phyloP scores from a whole-genome alignment of 2,888 invertebrate genomes.

The Sphecodes monilicornis region DNA sequence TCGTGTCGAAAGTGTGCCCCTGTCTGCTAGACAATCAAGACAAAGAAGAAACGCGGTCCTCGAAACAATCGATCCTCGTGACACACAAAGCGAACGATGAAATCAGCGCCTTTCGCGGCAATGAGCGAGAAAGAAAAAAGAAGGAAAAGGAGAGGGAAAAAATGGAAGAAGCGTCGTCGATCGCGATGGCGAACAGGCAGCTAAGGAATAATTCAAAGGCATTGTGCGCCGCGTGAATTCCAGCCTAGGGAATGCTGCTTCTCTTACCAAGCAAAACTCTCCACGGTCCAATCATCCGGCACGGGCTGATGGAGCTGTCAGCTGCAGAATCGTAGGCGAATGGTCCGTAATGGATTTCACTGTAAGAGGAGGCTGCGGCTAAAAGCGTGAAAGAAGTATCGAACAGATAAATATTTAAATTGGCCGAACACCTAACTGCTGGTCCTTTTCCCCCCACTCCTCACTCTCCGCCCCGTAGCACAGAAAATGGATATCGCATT shows the following conservation, averaged over 20 bases:
- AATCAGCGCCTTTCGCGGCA: background rate
- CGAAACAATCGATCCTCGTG: constrained; percentile 17
- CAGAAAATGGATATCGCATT: background rate
- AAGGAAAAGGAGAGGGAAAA: background rate
- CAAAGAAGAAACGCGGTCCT: constrained; percentile 3
- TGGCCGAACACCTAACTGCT: constrained; percentile 37
- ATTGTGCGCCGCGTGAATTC: constrained; percentile 44
- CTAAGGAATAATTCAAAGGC: constrained; percentile 64
- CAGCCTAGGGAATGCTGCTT: constrained; percentile 51
- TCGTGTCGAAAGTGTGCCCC: background rate
- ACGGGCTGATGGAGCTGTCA: constrained; percentile 69
- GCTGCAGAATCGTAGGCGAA: constrained; percentile 70
- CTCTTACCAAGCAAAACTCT: constrained; percentile 65
- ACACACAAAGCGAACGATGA: constrained; percentile 8
- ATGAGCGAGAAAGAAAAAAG: background rate
- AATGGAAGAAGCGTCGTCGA: constrained; percentile 6
- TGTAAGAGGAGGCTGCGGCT: constrained; percentile 53
- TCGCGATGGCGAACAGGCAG: background rate
- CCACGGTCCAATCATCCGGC: constrained; percentile 67
- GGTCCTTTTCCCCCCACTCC: background rate
- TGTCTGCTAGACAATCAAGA: background rate
- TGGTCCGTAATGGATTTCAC: constrained; percentile 69
- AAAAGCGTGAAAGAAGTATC: constrained; percentile 65
- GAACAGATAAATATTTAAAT: constrained; percentile 69
- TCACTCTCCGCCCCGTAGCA: background rate